Conservation (phyloP, 2,888 invertebrate species). For the Agrilus biguttatus region DNA sequence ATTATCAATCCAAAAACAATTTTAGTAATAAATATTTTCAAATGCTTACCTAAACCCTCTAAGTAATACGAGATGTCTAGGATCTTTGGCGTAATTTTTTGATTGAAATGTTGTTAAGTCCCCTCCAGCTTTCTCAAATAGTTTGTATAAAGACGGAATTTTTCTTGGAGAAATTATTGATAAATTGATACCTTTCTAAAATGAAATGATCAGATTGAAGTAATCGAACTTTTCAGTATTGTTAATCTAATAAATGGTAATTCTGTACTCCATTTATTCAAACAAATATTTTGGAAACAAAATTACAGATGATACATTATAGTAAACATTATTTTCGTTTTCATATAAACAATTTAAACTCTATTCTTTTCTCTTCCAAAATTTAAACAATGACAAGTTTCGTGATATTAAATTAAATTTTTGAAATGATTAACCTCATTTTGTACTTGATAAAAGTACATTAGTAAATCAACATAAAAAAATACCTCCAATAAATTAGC, state of each 20-base stretch:
- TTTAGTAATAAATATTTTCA: conserved; percentile 2
- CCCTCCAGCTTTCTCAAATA: conserved; percentile 84
- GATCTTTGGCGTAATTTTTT: conserved; percentile 85
- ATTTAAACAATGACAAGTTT: too few relatives aligned
- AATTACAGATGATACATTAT: not conserved
- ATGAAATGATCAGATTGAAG: conserved; percentile 11
- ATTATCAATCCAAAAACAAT: not conserved
- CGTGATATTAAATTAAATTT: not conserved
- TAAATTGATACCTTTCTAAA: conserved; percentile 63
- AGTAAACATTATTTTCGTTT: too few relatives aligned
- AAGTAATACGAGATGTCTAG: conserved; percentile 63
- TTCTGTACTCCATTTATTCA: too few relatives aligned
- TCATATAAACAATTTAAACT: too few relatives aligned
- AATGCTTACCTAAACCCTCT: conserved; percentile 48
- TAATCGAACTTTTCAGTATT: not conserved
- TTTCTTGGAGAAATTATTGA: conserved; percentile 83
- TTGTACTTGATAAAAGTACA: too few relatives aligned
- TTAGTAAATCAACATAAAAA: not conserved
- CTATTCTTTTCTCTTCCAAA: too few relatives aligned
- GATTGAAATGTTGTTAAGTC: conserved; percentile 64
- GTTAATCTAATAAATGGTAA: too few relatives aligned
- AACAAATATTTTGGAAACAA: too few relatives aligned
- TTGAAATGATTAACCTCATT: not conserved
- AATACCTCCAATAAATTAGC: conserved; percentile 57
- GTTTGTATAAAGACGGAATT: conserved; percentile 67